Conservation (phyloP, 2,113 vertebrate species). For the Sebastes fasciatus region DNA sequence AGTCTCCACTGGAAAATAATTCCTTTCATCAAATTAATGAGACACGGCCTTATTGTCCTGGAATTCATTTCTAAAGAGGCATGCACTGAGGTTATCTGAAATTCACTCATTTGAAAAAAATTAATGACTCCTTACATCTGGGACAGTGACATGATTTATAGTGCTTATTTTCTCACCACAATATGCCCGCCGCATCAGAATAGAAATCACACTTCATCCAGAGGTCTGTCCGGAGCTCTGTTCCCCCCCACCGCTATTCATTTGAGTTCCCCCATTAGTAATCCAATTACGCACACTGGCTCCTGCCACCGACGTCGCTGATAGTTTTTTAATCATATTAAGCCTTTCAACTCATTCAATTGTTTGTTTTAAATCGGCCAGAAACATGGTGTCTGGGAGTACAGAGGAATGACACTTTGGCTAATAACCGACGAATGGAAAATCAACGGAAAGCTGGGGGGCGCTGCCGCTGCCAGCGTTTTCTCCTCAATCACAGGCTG, state of each 20-base stretch:
- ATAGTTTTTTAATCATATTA: constrained; percentile 74
- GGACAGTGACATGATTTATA: constrained; percentile 78
- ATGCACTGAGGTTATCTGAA: constrained; percentile 60
- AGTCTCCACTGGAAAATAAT: constrained; percentile 34
- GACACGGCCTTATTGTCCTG: constrained; percentile 60
- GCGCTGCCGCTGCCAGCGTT: constrained; percentile 3
- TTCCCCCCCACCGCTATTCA: constrained; percentile 64
- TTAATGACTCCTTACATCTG: constrained; percentile 67
- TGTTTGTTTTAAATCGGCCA: constrained; percentile 63
- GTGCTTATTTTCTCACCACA: constrained; percentile 62
- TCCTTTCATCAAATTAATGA: constrained; percentile 63
- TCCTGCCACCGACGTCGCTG: constrained; percentile 62
- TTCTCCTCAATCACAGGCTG: constrained; percentile 15
- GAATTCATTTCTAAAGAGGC: constrained; percentile 61
- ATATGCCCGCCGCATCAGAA: constrained; percentile 61
- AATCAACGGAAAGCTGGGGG: constrained; percentile 9
- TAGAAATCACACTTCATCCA: constrained; percentile 74
- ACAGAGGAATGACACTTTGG: constrained; percentile 55
- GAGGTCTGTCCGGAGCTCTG: constrained; percentile 58
- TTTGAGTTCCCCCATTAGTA: constrained; percentile 74
- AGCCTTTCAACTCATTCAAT: constrained; percentile 52
- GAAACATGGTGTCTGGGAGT: constrained; percentile 43
- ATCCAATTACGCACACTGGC: constrained; percentile 72
- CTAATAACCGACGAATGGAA: constrained; percentile 28
- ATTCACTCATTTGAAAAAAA: constrained; percentile 70